Percentiles rank a stretch among this genome's conserved stretches.
phyloP scores from a whole-genome alignment of 2,888 invertebrate genomes.

The Parnassius smintheus region DNA sequence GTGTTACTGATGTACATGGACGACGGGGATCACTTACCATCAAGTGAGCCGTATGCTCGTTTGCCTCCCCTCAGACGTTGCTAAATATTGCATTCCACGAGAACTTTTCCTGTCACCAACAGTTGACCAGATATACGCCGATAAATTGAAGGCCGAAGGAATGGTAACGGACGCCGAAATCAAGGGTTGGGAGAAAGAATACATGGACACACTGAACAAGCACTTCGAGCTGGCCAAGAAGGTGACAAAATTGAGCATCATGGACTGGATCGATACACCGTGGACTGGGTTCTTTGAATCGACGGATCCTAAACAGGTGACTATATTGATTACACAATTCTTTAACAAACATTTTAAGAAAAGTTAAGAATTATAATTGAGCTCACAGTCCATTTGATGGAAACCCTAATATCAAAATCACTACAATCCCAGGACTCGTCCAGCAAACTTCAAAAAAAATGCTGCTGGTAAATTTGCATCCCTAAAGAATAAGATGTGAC shows the following conservation, averaged over 20 bases:
- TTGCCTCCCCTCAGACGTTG: too few species aligned
- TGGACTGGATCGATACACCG: constrained; percentile 97
- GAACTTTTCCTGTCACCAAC: constrained; percentile 30
- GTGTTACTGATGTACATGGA: too few species aligned
- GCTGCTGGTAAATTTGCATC: too few species aligned
- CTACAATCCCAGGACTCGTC: not conserved
- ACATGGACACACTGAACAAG: constrained; percentile 61
- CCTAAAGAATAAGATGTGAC: too few species aligned
- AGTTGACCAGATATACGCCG: constrained; percentile 87
- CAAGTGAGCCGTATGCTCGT: too few species aligned
- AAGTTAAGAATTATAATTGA: too few species aligned
- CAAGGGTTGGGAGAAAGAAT: constrained; percentile 74
- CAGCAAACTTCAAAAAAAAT: too few species aligned
- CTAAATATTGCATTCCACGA: not conserved
- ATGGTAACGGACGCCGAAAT: constrained; percentile 86
- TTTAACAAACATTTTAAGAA: too few species aligned
- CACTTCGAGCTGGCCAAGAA: constrained; percentile 74
- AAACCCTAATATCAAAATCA: not conserved
- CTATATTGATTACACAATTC: not conserved
- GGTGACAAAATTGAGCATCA: constrained; percentile 82
- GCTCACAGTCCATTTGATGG: too few species aligned
- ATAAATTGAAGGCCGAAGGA: constrained; percentile 87
- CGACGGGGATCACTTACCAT: too few species aligned
- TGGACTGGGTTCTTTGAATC: constrained; percentile 95
- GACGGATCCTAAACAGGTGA: constrained; percentile 87